A percentile compares a stretch with the other conserved stretches of the same genome.
These are phyloP conservation scores for Drosophila dunni DNA, from an alignment of 1,140 invertebrate genomes.

Conservation along the genomic window DNA sequence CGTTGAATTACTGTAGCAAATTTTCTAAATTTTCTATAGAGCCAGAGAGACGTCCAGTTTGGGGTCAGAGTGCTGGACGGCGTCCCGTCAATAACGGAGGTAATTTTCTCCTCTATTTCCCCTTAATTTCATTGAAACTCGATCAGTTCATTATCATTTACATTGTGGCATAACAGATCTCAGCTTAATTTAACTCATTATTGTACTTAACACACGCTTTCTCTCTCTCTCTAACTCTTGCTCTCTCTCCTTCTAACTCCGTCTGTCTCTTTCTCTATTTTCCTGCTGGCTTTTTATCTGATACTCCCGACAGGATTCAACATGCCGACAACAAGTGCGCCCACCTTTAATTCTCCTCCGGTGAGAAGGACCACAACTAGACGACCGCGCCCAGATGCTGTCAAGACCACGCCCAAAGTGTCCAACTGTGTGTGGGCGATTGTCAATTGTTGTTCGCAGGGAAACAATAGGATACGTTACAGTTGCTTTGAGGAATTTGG, in stretches of 20 bases:
- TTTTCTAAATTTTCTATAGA: too few relatives aligned
- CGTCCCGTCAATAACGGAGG: background rate
- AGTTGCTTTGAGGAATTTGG: slow-evolving; percentile 88
- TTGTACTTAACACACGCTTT: slow-evolving; percentile 32
- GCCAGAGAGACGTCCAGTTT: slow-evolving; percentile 2
- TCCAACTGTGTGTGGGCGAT: slow-evolving; percentile 88
- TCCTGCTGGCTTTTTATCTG: background rate
- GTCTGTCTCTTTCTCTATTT: background rate
- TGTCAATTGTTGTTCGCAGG: slow-evolving; percentile 87
- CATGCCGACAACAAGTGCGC: background rate
- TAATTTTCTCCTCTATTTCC: background rate
- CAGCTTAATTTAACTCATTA: slow-evolving; percentile 3
- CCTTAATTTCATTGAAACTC: background rate
- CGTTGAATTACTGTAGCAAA: too few relatives aligned
- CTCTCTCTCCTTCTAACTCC: slow-evolving; percentile 5
- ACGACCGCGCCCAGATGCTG: slow-evolving; percentile 19
- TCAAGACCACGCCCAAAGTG: slow-evolving; percentile 75
- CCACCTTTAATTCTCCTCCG: background rate
- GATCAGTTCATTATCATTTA: slow-evolving; percentile 1
- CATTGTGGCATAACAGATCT: slow-evolving; percentile 9
- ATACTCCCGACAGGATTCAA: background rate
- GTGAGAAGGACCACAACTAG: background rate
- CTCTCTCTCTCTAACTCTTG: slow-evolving; percentile 14
- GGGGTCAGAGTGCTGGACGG: slow-evolving; percentile 2
- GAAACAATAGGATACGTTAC: slow-evolving; percentile 82